A percentile compares a stretch with the other conserved stretches of the same genome.
phyloP scores from a whole-genome alignment of 2,113 vertebrate genomes.

The Alces alces region DNA sequence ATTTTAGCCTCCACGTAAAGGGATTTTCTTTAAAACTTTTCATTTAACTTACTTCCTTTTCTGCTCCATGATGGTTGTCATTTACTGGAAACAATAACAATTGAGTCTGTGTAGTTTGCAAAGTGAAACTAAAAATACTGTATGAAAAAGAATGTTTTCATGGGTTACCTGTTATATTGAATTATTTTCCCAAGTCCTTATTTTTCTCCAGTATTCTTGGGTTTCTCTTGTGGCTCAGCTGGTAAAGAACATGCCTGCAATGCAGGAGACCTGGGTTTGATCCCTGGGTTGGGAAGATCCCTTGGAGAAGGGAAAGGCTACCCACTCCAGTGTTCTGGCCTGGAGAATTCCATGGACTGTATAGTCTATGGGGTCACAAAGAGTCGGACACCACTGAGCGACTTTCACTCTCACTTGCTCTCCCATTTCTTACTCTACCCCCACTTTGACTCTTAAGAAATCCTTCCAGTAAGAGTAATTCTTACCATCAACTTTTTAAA shows the following conservation, averaged over 20 bases:
- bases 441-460: not conserved
- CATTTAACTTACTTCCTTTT: conserved; percentile 18
- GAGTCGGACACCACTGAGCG: accelerated
- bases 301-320: not conserved
- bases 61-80: conserved; percentile 40
- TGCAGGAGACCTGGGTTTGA: not conserved
- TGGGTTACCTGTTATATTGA: not conserved
- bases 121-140: conserved; percentile 40
- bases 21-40: conserved; percentile 29
- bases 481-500: not conserved
- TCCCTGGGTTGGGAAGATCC: not conserved
- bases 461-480: not conserved
- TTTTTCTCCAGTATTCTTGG: not conserved
- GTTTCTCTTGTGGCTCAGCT: not conserved
- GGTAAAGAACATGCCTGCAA: not conserved
- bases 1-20: not conserved
- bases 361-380: not conserved
- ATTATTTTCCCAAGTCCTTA: conserved; percentile 37
- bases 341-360: not conserved
- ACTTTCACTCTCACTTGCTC: not conserved
- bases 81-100: conserved; percentile 51
- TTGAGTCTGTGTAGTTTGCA: conserved; percentile 38
- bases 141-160: conserved; percentile 22
- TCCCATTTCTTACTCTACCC: not conserved
- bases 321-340: not conserved